A percentile compares a stretch with the other conserved stretches of the same genome.
phyloP scores from a whole-genome alignment of 1,140 invertebrate genomes.

The Camponotus floridanus region DNA sequence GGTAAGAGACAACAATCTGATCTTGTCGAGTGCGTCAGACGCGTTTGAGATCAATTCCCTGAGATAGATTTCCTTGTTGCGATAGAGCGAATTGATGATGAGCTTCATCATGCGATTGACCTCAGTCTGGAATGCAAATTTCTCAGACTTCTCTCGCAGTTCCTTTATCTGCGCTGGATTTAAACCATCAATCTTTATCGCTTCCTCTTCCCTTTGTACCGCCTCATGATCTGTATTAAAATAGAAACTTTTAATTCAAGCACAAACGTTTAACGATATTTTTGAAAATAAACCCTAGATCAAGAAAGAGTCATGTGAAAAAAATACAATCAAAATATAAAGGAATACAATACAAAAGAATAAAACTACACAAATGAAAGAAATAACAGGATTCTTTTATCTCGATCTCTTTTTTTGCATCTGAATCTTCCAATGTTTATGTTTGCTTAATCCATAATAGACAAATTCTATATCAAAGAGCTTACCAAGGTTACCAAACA shows the following conservation, averaged over 20 bases:
- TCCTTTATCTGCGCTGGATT: constrained; percentile 98
- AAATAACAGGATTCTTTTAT: no score
- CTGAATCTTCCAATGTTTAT: background rate
- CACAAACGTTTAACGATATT: constrained; percentile 13
- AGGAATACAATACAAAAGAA: background rate
- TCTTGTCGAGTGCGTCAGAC: constrained; percentile 98
- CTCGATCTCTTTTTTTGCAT: background rate
- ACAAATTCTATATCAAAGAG: background rate
- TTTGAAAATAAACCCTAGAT: background rate
- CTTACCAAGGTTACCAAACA: no score
- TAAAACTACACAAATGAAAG: background rate
- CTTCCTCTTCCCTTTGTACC: constrained; percentile 96
- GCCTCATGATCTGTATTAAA: constrained; percentile 90
- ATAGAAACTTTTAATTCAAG: background rate
- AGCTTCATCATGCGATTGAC: constrained; percentile 99
- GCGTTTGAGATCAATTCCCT: constrained; percentile 99
- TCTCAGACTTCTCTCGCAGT: constrained; percentile 96
- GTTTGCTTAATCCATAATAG: background rate
- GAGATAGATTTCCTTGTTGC: constrained; percentile 99
- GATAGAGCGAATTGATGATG: constrained; percentile 99
- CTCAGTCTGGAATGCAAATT: constrained; percentile 98
- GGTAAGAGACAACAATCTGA: constrained; percentile 96
- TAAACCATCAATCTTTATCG: constrained; percentile 98
- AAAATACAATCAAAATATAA: no score
- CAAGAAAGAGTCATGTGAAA: constrained; percentile 9